Evolutionary conservation across 2,113 vertebrate genomes (phyloP), one percentile per base, ranked within the genome.

Genomic region (Sinosuthora webbiana): DNA sequence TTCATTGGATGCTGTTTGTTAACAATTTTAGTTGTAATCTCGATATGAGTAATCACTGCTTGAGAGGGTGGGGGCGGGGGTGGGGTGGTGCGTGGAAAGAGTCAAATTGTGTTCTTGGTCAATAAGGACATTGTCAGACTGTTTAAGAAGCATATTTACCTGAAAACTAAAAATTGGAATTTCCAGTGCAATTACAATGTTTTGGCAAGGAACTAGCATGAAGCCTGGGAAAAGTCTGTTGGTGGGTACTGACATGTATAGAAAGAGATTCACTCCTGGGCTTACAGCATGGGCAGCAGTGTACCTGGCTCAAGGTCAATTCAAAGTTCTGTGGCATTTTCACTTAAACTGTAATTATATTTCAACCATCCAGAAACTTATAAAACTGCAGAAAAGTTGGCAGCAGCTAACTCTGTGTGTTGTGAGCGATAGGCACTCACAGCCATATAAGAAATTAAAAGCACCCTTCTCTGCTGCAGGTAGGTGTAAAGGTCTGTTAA

Each of bases 1-100:
- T 80, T 75, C 15, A 19, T 0, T 73, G 25, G 18, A 35, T 63
- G 60, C 31, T 76, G 19, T 57, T 86, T 3, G 2, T 50, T 53
- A 74, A 65, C 11, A 53, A 33, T 63, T 84, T 62, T 37, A 81
- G 5, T 33, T 86, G 63, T 35, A 6, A 57, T 17, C 76, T 82
- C 57, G 52, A 33, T 63, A 55, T 22, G n/a, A 85, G 68, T 57
- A 79, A 37, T 69, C 37, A 71, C 11, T 79, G 19, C 64, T 80
- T 25, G 24, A 14, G 17, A 7, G 6, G 5, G 6, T 2, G 2
- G 2, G 5, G 44, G 24, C 12, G 17, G 9, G 6, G 5, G 6
- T 2, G 3, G 2, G 5, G 44, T 20, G 22, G 22, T n/a, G 10
- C 2, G 14, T 6, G 9, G 57, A 12, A 33, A 53, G 8, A 45